These are phyloP conservation scores for Cygnus buccinator DNA, from an alignment of 2,113 vertebrate species.

Conservation along the genomic window DNA sequence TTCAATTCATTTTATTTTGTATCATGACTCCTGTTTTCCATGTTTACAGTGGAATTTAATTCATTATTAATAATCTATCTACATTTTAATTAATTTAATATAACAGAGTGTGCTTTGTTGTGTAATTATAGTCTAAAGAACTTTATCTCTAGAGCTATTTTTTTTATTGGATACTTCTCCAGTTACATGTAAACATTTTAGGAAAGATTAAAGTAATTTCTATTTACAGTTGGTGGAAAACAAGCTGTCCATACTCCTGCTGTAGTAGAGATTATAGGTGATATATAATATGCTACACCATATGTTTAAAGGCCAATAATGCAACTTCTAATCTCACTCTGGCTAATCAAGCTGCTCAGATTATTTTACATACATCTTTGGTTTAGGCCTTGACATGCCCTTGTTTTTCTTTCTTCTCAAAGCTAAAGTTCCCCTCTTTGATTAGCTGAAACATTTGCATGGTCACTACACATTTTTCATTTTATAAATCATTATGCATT, in stretches of 20 bases:
- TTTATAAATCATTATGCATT: constrained; percentile 99
- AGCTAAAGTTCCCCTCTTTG: constrained; percentile 98
- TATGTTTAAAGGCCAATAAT: constrained; percentile 89
- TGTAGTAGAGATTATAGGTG: constrained; percentile 70
- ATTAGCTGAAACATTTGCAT: constrained; percentile 99
- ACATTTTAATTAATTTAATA: constrained; percentile 62
- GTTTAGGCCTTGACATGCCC: constrained; percentile 99
- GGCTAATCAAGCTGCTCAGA: constrained; percentile 97
- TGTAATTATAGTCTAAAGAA: constrained; percentile 57
- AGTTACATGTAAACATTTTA: constrained; percentile 71
- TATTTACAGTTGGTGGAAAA: constrained; percentile 68
- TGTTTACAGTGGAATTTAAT: constrained; percentile 35
- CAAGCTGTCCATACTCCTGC: constrained; percentile 47
- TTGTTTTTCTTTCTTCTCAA: constrained; percentile 98
- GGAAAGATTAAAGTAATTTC: constrained; percentile 68
- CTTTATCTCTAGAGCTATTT: constrained; percentile 32
- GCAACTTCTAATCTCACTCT: constrained; percentile 89
- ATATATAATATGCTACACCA: constrained; percentile 78
- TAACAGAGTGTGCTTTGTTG: constrained; percentile 57
- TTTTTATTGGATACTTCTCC: constrained; percentile 36
- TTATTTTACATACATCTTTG: constrained; percentile 98
- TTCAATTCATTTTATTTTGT: background rate
- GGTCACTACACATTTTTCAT: constrained; percentile 99
- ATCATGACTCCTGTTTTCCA: constrained; percentile 1
- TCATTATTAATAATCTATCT: constrained; percentile 37